Base-by-base conservation (phyloP, 2,797 vertebrate species). In the Setipinna tenuifilis region DNA sequence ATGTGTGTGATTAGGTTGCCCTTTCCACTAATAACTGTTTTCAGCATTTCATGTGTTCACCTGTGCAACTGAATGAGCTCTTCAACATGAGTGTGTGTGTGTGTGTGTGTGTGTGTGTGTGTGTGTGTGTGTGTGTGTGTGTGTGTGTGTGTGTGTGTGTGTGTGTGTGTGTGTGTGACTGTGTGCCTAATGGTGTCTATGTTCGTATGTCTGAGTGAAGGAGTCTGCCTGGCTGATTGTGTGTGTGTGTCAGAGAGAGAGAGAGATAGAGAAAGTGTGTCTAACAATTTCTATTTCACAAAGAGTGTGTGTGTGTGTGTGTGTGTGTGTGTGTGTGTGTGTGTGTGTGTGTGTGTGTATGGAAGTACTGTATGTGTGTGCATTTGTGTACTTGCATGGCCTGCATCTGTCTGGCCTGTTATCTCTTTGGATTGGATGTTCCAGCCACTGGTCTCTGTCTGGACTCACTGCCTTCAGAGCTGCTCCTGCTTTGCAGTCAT, bases 81-180 rank as follows among this genome's bases (percentile, higher is more conserved):
- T 54, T 54, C 7, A 9, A 54, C 50, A 54, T 54, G 25, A 9
- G 6, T 41, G 68, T 35, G 68, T 21, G 35, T 41, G 9, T 57
- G 23, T 78, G 44, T 84, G 68, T 75, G 9, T 75, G 44, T 84
- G 46, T 84, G 16, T 41, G 68, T 6, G 28, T 16, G 68, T 16
- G 68, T 4, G 12, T 57, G 25, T 31, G 83, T 75, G 83, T 25
- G 23, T 54, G 50, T 54, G 50, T 9, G 50, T 54, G 50, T 54
- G 50, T 54, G 50, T 54, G 50, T 54, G 50, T 54, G 50, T 54
- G 50, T 54, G 50, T 54, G 50, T 54, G 7, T 54, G 50, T 54
- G 50, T n/a, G 41, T n/a, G 9, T 19, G 68, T 31, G 68, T 28
- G 23, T 23, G 9, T 23, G 68, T 23, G 23, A n/a, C n/a, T 75